Evolutionary conservation across 2,888 invertebrate species (phyloP).

Genomic region (Tachina fera): DNA sequence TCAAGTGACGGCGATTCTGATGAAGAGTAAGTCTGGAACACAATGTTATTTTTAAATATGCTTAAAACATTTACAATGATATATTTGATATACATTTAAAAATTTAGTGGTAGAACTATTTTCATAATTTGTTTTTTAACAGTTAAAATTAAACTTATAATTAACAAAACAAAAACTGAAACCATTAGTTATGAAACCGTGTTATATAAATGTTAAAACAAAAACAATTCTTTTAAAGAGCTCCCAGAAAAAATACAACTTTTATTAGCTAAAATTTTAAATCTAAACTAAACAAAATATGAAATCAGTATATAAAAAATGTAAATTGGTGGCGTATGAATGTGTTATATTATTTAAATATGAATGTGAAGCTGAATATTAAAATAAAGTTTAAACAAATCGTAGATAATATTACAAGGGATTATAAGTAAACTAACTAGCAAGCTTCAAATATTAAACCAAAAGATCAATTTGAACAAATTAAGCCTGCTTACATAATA

Average conservation of each 20-base stretch:
- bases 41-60: constrained; percentile 68
- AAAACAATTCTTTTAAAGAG: constrained; percentile 59
- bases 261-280: constrained; percentile 67
- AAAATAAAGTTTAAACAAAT: constrained; percentile 16
- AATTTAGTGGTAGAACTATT: constrained; percentile 61
- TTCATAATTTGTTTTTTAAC: constrained; percentile 51
- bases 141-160: constrained; percentile 61
- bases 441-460: constrained; percentile 30
- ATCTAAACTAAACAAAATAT: constrained; percentile 34
- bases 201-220: constrained; percentile 55
- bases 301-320: constrained; percentile 44
- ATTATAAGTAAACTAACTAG: constrained; percentile 33
- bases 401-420: constrained; percentile 63
- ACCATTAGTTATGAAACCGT: constrained; percentile 39
- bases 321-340: constrained; percentile 17
- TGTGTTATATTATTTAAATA: constrained; percentile 44
- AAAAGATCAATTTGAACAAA: not conserved
- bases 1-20: constrained; percentile 95
- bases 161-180: constrained; percentile 45
- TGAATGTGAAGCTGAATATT: constrained; percentile 36
- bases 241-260: constrained; percentile 30
- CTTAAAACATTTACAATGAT: constrained; percentile 54
- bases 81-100: constrained; percentile 65
- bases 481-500: not conserved
- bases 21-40: constrained; percentile 87